Evolutionary conservation across 2,888 invertebrate species (phyloP), one percentile per base, ranked within the genome.

Genomic region (Temnothorax unifasciatus): DNA sequence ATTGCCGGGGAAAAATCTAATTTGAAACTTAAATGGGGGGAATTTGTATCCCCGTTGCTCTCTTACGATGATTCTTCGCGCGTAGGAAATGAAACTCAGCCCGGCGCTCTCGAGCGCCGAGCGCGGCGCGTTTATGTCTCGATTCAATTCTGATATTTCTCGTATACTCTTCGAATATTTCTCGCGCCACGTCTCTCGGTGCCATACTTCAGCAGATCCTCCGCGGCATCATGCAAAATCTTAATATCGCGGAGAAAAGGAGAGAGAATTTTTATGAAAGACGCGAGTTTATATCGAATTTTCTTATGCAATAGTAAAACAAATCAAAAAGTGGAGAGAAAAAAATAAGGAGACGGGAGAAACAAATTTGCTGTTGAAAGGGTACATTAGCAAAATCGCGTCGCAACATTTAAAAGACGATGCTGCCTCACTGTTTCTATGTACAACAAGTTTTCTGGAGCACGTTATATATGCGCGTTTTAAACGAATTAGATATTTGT

Each of bases 1-100:
- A 85, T 85, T 88, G 91, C 88, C 85, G 76, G 75, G 87, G 91
- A 91, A 91, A 90, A 90, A 91, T 90, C 89, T 91, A 89, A 90
- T 90, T 90, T 91, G 88, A 87, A 89, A 90, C 87, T 90, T 90
- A 90, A 90, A 88, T 90, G 91, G 85, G 85, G 74, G 83, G 87
- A 91, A 90, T 90, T 89, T 89, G 90, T 90, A 91, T 91, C 88
- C 44, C 85, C 69, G 66, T 90, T 85, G 89, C 91, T 86, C 77
- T 74, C 89, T 85, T 86, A 87, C 85, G 90, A 85, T 90, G 88
- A 90, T 85, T 88, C 81, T 73, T 85, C 82, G 82, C 88, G 88
- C 85, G 86, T 82, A 82, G 90, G 87, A 87, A 89, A 90, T 89
- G 88, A 89, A 84, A 89, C 87, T 88, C 87, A 74, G 69, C 21